Evolutionary conservation across 2,888 invertebrate genomes (phyloP).

Genomic region (Nemotelus pantherinus): DNA sequence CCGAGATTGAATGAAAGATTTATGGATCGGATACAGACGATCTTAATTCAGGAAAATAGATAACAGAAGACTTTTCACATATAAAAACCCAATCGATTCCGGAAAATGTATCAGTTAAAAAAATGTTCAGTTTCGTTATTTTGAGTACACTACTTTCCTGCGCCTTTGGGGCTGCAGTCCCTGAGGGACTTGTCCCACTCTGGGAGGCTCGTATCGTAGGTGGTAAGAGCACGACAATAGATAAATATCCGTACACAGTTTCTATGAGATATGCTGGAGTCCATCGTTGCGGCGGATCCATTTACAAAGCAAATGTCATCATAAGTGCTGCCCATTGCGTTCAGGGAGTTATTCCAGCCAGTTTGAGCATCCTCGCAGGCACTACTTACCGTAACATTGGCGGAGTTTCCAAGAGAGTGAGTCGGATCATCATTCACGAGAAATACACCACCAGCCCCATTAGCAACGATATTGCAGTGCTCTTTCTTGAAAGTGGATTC

Average conservation of each 20-base stretch:
- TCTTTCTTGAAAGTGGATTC: conserved; percentile 66
- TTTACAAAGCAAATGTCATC: conserved; percentile 13
- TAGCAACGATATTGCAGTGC: conserved; percentile 69
- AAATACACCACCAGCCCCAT: conserved; percentile 64
- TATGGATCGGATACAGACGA: no score
- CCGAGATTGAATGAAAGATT: no score
- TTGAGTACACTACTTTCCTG: conserved; percentile 19
- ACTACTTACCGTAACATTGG: conserved; percentile 60
- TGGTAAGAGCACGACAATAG: conserved; percentile 22
- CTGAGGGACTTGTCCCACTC: conserved; percentile 27
- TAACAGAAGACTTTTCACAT: background rate
- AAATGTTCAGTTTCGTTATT: conserved; percentile 26
- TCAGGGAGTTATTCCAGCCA: background rate
- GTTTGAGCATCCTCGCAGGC: conserved; percentile 64
- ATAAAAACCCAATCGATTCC: background rate
- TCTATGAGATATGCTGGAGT: conserved; percentile 8
- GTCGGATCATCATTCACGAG: conserved; percentile 63
- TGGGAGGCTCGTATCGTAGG: conserved; percentile 36
- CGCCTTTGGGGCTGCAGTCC: conserved; percentile 23
- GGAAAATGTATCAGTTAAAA: background rate
- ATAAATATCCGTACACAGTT: conserved; percentile 27
- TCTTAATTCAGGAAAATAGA: no score
- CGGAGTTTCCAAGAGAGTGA: conserved; percentile 62
- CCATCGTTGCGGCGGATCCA: conserved; percentile 32
- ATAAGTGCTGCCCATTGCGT: conserved; percentile 36